Conservation (phyloP, 2,888 invertebrate species). For the Sphaerophoria taeniata region DNA sequence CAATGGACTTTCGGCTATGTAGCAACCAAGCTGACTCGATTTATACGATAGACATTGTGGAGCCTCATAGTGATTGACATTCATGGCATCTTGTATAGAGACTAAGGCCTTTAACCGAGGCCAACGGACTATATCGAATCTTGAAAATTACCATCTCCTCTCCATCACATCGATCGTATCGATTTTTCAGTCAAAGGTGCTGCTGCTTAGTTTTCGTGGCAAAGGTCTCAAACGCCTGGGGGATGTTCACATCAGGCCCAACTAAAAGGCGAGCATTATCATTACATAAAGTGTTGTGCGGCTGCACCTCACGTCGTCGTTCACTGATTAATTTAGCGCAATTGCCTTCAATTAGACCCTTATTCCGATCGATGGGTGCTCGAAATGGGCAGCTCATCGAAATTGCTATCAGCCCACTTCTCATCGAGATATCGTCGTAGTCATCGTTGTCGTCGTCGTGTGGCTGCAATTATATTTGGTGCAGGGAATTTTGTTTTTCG, state of each 20-base stretch:
- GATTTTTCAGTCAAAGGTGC: slow-evolving; percentile 4
- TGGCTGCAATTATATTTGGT: slow-evolving; percentile 63
- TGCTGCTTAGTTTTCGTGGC: background rate
- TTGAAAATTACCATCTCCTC: slow-evolving; percentile 1
- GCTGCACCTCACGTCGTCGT: slow-evolving; percentile 73
- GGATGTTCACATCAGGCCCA: slow-evolving; percentile 24
- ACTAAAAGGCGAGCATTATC: slow-evolving; percentile 59
- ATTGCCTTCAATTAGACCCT: slow-evolving; percentile 75
- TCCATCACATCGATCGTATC: background rate
- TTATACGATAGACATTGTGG: background rate
- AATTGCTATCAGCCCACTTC: slow-evolving; percentile 67
- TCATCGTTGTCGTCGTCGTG: slow-evolving; percentile 46
- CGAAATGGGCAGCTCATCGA: slow-evolving; percentile 56
- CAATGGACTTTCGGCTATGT: slow-evolving; percentile 18
- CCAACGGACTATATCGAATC: slow-evolving; percentile 68
- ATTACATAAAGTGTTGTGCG: slow-evolving; percentile 70
- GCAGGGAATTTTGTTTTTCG: background rate
- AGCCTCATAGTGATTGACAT: slow-evolving; percentile 64
- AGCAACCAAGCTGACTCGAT: background rate
- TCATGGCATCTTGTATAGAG: slow-evolving; percentile 56
- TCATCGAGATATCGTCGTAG: slow-evolving; percentile 15
- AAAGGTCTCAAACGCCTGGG: slow-evolving; percentile 16
- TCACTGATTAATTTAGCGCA: slow-evolving; percentile 74
- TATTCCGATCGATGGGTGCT: slow-evolving; percentile 57
- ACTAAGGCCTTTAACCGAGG: slow-evolving; percentile 35